Conservation (phyloP, 1,140 invertebrate genomes). For the Heliconius congener region DNA sequence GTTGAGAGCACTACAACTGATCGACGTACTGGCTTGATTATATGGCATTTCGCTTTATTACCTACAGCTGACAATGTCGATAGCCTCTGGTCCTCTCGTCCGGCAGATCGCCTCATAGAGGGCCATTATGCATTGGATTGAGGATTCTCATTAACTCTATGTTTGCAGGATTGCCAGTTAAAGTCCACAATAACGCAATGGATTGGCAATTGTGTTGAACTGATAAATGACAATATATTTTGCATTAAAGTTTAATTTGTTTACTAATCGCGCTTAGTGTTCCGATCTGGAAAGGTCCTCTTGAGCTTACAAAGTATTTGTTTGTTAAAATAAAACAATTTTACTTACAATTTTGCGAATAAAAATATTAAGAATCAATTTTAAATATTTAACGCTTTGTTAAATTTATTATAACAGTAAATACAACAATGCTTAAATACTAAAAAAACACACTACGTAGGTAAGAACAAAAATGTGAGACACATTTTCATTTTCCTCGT, state of each 20-base stretch:
- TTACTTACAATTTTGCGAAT: too few species aligned
- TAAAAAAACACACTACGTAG: too few species aligned
- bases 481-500: too few species aligned
- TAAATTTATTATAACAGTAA: too few species aligned
- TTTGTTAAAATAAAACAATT: too few species aligned
- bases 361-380: too few species aligned
- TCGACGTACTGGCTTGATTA: conserved; percentile 42
- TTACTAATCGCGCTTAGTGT: not conserved
- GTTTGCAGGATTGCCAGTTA: conserved; percentile 39
- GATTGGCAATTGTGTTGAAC: conserved; percentile 18
- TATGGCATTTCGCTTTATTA: conserved; percentile 52
- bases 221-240: conserved; percentile 16
- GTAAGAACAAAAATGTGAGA: too few species aligned
- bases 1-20: conserved; percentile 27
- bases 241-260: not conserved
- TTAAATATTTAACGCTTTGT: too few species aligned
- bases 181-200: conserved; percentile 19
- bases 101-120: conserved; percentile 39
- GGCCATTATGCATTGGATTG: conserved; percentile 56
- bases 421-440: too few species aligned
- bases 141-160: conserved; percentile 59
- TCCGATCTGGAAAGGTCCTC: not conserved
- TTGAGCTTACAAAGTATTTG: too few species aligned
- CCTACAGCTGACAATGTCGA: conserved; percentile 50
- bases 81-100: conserved; percentile 32